A percentile compares a stretch with the other conserved stretches of the same genome.
phyloP scores from a whole-genome alignment of 2,797 vertebrate genomes.

The Enteromius fasciolatus region DNA sequence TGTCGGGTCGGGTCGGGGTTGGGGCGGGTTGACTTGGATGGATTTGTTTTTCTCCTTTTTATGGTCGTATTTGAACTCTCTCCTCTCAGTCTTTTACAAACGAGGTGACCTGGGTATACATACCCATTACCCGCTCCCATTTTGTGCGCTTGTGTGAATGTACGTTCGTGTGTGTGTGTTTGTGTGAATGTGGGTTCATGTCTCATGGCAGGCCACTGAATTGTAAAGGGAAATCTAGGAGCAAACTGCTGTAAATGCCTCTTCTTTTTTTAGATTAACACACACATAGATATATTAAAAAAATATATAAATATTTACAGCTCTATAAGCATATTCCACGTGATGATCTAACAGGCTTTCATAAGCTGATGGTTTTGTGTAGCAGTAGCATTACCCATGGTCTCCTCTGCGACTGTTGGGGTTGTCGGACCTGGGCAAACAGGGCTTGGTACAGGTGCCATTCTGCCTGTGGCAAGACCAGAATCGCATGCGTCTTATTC shows the following conservation, averaged over 20 bases:
- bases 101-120: constrained; percentile 84
- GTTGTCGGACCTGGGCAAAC: constrained; percentile 8
- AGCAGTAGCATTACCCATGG: constrained; percentile 64
- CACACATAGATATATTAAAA: constrained; percentile 73
- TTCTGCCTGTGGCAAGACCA: constrained; percentile 32
- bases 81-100: constrained; percentile 85
- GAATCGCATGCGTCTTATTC: constrained; percentile 28
- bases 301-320: constrained; percentile 79
- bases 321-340: constrained; percentile 78
- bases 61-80: constrained; percentile 87
- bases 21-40: constrained; percentile 69
- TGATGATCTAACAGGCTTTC: constrained; percentile 72
- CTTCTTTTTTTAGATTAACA: constrained; percentile 81
- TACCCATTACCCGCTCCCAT: constrained; percentile 79
- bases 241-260: constrained; percentile 97
- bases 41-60: constrained; percentile 81
- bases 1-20: constrained; percentile 35
- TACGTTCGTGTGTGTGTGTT: constrained; percentile 49
- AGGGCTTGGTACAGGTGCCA: constrained; percentile 21
- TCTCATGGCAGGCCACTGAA: constrained; percentile 84
- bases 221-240: constrained; percentile 90
- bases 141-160: constrained; percentile 62
- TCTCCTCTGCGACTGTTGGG: constrained; percentile 36
- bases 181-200: constrained; percentile 57
- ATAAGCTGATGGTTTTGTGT: constrained; percentile 72